Evolutionary conservation across 2,888 invertebrate species (phyloP), one percentile per base, ranked within the genome.

Genomic region (Chamaedrilus cognettii): DNA sequence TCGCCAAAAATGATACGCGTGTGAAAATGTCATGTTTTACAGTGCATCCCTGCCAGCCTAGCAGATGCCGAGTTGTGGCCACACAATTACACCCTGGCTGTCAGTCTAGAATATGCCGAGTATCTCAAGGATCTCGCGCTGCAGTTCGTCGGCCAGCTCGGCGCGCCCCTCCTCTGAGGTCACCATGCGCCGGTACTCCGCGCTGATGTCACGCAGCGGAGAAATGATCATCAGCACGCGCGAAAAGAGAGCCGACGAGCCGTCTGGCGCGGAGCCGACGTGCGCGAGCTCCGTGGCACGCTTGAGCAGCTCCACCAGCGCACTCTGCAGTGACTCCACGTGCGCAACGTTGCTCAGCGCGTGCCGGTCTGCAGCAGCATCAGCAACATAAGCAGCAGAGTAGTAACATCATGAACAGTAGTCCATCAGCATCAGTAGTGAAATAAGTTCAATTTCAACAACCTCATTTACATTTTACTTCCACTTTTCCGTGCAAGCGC

Each of bases 211-310:
- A 15, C 82, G 78, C 26, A 83, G 77, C 70, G 78, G 79, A 62
- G 82, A 81, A 65, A 82, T 81, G 73, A 80, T 79, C 82, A 83
- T 82, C 60, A 83, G 78, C 2, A 83, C 77, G 3, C 82, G 78
- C 3, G 82, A 81, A 64, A 82, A 82, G 34, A 83, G 76, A 23
- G 59, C 58, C n/a, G n/a, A n/a, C n/a, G n/a, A n/a, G n/a, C n/a
- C n/a, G n/a, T n/a, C n/a, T 11, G 50, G 28, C 11, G 63, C 59
- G 7, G n/a, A 62, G 58, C 26, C 79, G 78, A 69, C 82, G 82
- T 52, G 23, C 19, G 30, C n/a, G 30, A 30, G n/a, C 42, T 42
- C 42, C 19, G 19, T 42, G 42, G 11, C 19, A 7, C 19, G 42
- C 19, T 19, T 42, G 26, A 60, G 60, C 35, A 35, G 23, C 60